phyloP scores from a whole-genome alignment of 2,888 invertebrate species.

The Osmoderma eremita region DNA sequence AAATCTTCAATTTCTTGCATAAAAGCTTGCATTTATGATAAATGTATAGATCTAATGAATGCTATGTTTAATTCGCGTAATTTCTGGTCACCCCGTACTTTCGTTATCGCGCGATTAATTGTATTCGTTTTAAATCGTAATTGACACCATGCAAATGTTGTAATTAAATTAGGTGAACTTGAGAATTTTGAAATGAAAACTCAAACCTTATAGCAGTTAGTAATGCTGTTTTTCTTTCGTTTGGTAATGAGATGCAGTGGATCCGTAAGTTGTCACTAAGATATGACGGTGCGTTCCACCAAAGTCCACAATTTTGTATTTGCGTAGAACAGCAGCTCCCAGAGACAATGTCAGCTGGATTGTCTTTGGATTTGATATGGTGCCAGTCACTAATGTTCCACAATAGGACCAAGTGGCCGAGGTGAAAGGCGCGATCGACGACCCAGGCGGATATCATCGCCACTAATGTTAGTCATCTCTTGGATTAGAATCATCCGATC shows the following conservation, averaged over 20 bases:
- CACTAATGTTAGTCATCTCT: constrained; percentile 7
- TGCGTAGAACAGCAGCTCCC: constrained; percentile 12
- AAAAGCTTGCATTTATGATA: constrained; percentile 6
- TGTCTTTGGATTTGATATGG: constrained; percentile 30
- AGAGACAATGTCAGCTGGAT: constrained; percentile 35
- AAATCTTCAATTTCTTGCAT: not conserved
- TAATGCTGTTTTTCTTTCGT: not conserved
- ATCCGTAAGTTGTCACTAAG: not conserved
- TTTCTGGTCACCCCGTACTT: not conserved
- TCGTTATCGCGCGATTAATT: not conserved
- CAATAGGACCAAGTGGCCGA: no score
- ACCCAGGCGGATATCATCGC: no score
- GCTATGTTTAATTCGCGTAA: not conserved
- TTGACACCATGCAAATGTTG: not conserved
- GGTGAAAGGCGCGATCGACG: no score
- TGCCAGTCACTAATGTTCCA: constrained; percentile 32
- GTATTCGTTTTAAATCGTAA: constrained; percentile 1
- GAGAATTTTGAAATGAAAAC: constrained; percentile 5
- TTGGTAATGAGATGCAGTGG: not conserved
- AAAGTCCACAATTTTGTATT: not conserved
- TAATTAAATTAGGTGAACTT: not conserved
- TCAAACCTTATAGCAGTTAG: not conserved
- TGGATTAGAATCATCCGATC: constrained; percentile 33
- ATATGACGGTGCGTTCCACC: constrained; percentile 25
- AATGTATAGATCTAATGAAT: not conserved